Evolutionary conservation across 2,113 vertebrate species (phyloP), one percentile per base, ranked within the genome.

Genomic region (Epinephelus cyanopodus): DNA sequence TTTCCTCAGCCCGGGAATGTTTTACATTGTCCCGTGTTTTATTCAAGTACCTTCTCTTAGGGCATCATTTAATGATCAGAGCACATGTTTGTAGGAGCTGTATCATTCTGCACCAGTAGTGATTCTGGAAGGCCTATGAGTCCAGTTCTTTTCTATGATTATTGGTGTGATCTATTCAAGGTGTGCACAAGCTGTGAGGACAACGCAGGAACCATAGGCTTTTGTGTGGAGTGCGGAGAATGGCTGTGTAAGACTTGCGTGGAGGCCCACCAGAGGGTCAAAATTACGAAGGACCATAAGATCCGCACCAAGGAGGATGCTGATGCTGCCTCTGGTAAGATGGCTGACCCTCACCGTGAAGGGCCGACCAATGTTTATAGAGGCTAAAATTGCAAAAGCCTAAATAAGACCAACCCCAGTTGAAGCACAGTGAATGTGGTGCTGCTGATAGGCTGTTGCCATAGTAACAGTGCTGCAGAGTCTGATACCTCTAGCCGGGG

Each of bases 141-240:
- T 53, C 48, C 12, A 14, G 11, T 39, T 60, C 0, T 61, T 71
- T 63, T 3, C 47, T 27, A 14, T 81, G 29, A 45, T 84, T 17
- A 66, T 50, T 73, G 19, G 2, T 87, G 21, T 81, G 81, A 1
- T 79, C n/a, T 77, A 75, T 21, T 68, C 18, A 61, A 99, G 98
- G 98, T 99, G 71, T 99, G 98, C 73, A 99, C 98, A 79, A 99
- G 98, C 92, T 99, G 98, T 75, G 98, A 99, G 92, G 98, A 99
- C 93, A 97, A 99, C 0, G 97, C 98, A 27, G 97, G 96, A 58
- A 98, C 98, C 21, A 97, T 99, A 81, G 98, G 97, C 3, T 99
- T 99, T 93, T 99, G 98, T 79, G 96, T 97, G 62, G 98, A 99
- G 87, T 99, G 98, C 82, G 97, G 97, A 23, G 98, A 99, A 75